Base-by-base conservation (phyloP, 2,888 invertebrate species). In the Buathra laborator region DNA sequence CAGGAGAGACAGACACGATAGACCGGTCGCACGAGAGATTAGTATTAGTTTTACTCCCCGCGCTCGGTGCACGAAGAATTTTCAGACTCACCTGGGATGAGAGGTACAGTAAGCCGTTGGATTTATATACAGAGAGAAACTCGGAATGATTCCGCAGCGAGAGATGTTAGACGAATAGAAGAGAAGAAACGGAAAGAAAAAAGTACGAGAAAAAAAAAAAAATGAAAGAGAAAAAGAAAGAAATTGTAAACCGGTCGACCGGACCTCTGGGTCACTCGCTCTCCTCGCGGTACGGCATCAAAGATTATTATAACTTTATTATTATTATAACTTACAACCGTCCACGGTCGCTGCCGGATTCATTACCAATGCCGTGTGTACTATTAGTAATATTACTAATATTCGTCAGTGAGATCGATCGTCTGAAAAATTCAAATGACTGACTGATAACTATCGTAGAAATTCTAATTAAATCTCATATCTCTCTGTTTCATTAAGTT, bases 191-290 rank as follows among this genome's bases (percentile, higher is more conserved):
- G 46, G 24, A 32, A 46, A 16, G 14, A 29, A 48, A 51, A 51
- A 80, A 80, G 24, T 24, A 24, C 2, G 24, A 24, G 24, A 24
- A 24, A 24, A 24, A 48, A 48, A 51, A 80, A 80, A 71, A 71
- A 14, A 56, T n/a, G 7, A 12, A 19, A 59, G 7, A 24, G 10
- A 70, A 32, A 12, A n/a, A 59, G 14, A 59, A 29, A 32, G 24
- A 68, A 46, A 48, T 68, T 44, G 53, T 59, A 75, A 81, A 68
- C 68, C 62, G 51, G 81, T 68, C 68, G 9, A 37, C 19, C 51
- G 29, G 67, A 74, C 44, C 56, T 81, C 56, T 74, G 59, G 80
- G 80, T 81, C 74, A 74, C 14, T 67, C 74, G 29, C 46, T 59
- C 74, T 67, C 19, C 19, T 46, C 59, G 12, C 59, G 44, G 29